Evolutionary conservation across 2,888 invertebrate species (phyloP), one percentile per base, ranked within the genome.

Genomic region (Hydrotaea cyrtoneurina): DNA sequence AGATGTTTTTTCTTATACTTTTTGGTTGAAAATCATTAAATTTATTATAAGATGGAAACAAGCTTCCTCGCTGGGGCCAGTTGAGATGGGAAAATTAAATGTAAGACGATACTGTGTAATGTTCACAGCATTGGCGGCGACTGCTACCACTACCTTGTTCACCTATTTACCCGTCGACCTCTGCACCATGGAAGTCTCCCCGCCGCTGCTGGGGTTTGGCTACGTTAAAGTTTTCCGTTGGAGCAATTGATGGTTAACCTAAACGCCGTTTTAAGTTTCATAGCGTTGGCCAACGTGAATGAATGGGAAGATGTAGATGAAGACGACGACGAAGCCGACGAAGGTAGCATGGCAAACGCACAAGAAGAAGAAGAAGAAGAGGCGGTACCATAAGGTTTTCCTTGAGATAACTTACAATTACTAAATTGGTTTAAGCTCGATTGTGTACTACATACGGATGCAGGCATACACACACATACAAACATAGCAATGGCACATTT

Each of bases 331-430:
- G 19, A 11, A 1, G 10, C 21, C 7, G 55, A 7, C 3, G 19
- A 2, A 7, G 55, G 8, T 13, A 57, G 21, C 39, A 13, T 53
- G 53, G 55, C 19, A 57, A 59, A 59, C 11, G 23, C 23, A 59
- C 59, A 36, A 36, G 62, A 39, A 43, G 36, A 43, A 21, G 17
- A 26, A 26, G 59, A n/a, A 64, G 39, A 46, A 15, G 21, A 46
- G 69, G 69, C 39, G 69, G 69, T 0, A 69, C 59, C 85, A 78
- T 59, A 76, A 85, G 85, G 85, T 79, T 79, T 85, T 50, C 75
- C 85, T 57, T 69, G 62, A 69, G 79, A 85, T 85, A 85, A 85
- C 85, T 79, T 82, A 71, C 85, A 85, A 85, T 85, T 85, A 82
- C 81, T 85, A 76, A 84, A 84, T 84, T 81, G 84, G 62, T 78